A percentile compares a stretch with the other conserved stretches of the same genome.
Conservation (phyloP, 2,888 invertebrate genomes). For the Pseudanteris insignis region DNA sequence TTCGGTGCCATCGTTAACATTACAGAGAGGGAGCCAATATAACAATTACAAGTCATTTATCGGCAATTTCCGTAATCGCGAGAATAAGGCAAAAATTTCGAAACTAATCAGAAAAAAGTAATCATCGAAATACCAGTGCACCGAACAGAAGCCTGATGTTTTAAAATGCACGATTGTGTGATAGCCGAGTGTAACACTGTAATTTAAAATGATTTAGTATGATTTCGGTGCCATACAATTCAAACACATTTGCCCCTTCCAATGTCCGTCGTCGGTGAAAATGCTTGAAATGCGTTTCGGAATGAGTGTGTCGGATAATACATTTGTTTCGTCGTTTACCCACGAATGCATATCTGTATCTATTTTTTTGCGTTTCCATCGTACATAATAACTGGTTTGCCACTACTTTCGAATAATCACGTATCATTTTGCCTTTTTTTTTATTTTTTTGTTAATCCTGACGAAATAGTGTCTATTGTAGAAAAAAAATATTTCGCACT, state of each 20-base stretch:
- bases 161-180: conserved; percentile 32
- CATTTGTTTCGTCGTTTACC: conserved; percentile 29
- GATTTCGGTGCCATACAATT: conserved; percentile 42
- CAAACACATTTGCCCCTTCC: conserved; percentile 35
- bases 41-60: conserved; percentile 5
- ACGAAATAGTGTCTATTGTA: neutral
- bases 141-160: conserved; percentile 39
- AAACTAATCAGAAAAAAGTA: conserved; percentile 33
- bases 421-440: conserved; percentile 3
- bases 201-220: conserved; percentile 44
- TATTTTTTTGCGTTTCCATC: conserved; percentile 3
- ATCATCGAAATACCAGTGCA: conserved; percentile 18
- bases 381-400: conserved; percentile 21
- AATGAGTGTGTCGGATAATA: conserved; percentile 17
- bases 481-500: neutral
- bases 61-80: conserved; percentile 6
- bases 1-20: too few relatives aligned
- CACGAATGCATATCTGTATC: conserved; percentile 19
- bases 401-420: conserved; percentile 8
- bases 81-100: conserved; percentile 1
- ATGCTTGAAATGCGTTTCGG: conserved; percentile 26
- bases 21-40: neutral
- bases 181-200: conserved; percentile 35
- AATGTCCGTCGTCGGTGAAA: conserved; percentile 18
- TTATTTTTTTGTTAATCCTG: conserved; percentile 1